A percentile compares a stretch with the other conserved stretches of the same genome.
These are phyloP conservation scores for Monochamus saltuarius DNA, from an alignment of 1,140 invertebrate species.

Conservation along the genomic window DNA sequence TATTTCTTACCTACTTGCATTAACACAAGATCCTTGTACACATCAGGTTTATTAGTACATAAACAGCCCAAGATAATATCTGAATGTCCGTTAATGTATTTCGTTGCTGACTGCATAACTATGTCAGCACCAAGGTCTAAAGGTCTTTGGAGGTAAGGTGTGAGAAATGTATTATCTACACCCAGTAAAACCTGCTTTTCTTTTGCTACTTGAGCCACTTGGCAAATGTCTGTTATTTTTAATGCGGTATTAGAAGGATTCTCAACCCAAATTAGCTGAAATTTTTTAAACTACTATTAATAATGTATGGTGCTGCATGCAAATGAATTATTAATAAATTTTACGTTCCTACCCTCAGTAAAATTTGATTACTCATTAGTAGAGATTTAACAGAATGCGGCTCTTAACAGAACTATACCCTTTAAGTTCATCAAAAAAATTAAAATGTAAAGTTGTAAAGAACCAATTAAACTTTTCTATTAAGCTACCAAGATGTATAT, in stretches of 20 bases:
- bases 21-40: background rate
- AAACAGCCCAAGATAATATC: conserved; percentile 82
- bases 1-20: background rate
- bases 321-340: too few species aligned
- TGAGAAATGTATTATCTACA: conserved; percentile 85
- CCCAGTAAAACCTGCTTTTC: conserved; percentile 67
- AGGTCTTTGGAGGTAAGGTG: conserved; percentile 78
- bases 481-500: too few species aligned
- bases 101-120: conserved; percentile 77
- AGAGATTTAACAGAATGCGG: too few species aligned
- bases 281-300: background rate
- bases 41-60: conserved; percentile 6
- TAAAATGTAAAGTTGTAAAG: too few species aligned
- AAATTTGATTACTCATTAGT: too few species aligned
- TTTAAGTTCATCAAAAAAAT: too few species aligned
- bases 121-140: conserved; percentile 77
- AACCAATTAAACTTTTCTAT: too few species aligned
- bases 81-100: conserved; percentile 87
- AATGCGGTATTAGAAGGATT: conserved; percentile 82
- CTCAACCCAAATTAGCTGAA: conserved; percentile 82
- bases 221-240: conserved; percentile 74
- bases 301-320: too few species aligned
- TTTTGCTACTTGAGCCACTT: conserved; percentile 60
- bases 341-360: too few species aligned
- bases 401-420: too few species aligned